Base-by-base conservation (phyloP, 2,113 vertebrate genomes). In the Chitala chitala region DNA sequence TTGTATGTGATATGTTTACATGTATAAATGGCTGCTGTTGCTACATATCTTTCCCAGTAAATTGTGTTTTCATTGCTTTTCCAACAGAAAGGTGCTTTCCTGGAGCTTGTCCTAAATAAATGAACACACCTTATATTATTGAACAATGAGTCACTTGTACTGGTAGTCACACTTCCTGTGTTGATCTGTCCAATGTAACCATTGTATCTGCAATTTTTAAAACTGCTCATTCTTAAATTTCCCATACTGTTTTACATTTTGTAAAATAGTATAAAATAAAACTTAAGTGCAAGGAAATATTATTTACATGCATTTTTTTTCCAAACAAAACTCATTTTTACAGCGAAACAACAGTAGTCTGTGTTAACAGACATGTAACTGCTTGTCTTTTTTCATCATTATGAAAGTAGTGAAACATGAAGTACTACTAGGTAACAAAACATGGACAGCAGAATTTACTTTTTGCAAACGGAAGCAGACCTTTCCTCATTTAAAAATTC, bases 261-360 rank as follows among this genome's bases (percentile, higher is more conserved):
- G 83, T 85, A 79, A 82, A 82, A 70, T 54, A 78, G 78, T 61
- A 82, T 83, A 82, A 82, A 74, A 54, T 64, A 78, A 81, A 56
- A 78, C 77, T 75, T 86, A 83, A 80, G 83, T 86, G 82, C 85
- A 80, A 81, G n/a, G n/a, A n/a, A n/a, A n/a, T n/a, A n/a, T n/a
- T n/a, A n/a, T n/a, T n/a, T 20, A 4, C 24, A 51, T 51, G 48
- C 26, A 26, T 13, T 22, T 15, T 20, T 0, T 9, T 40, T 58
- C 20, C 17, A n/a, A 33, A 17, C 31, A 8, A 8, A 42, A 65
- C 44, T 15, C 48, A 2, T 2, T 51, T 5, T 12, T 20, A 65
- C n/a, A n/a, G n/a, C n/a, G n/a, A n/a, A n/a, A n/a, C n/a, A n/a
- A n/a, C n/a, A n/a, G n/a, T n/a, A n/a, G n/a, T n/a, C n/a, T n/a